Conservation (phyloP, 1,140 invertebrate genomes). For the Oedothorax gibbosus region DNA sequence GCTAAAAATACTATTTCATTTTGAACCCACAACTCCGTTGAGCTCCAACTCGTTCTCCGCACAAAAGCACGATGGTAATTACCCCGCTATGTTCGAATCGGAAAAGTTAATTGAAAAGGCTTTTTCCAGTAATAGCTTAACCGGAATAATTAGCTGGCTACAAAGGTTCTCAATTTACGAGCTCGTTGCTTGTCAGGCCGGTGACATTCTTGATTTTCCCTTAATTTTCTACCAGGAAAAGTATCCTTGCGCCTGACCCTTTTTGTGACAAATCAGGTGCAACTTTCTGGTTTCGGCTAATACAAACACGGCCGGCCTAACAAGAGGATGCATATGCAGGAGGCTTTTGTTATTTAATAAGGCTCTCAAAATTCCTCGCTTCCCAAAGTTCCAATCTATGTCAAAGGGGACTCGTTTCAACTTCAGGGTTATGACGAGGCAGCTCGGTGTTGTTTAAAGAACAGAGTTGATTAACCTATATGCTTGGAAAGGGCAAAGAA, state of each 20-base stretch:
- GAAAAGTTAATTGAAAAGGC: constrained; percentile 37
- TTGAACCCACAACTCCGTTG: background rate
- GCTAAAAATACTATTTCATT: background rate
- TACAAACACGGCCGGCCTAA: constrained; percentile 39
- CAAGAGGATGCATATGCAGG: constrained; percentile 44
- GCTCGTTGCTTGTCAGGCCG: constrained; percentile 14
- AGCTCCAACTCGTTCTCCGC: background rate
- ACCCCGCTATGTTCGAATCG: constrained; percentile 3
- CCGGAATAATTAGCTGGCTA: constrained; percentile 17
- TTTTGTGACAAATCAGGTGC: constrained; percentile 57
- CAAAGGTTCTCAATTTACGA: constrained; percentile 35
- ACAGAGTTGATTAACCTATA: constrained; percentile 54
- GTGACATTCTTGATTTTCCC: constrained; percentile 20
- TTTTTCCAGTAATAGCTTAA: constrained; percentile 28
- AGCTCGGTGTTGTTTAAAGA: constrained; percentile 54
- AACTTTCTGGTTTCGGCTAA: constrained; percentile 53
- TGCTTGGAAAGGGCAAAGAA: constrained; percentile 33
- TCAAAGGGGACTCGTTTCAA: constrained; percentile 56
- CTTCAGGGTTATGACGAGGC: constrained; percentile 56
- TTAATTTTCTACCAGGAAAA: constrained; percentile 52
- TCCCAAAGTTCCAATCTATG: constrained; percentile 60
- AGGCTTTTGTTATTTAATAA: constrained; percentile 61
- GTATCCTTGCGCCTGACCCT: constrained; percentile 41
- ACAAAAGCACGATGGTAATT: constrained; percentile 29
- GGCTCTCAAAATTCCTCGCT: constrained; percentile 59